Base-by-base conservation (phyloP, 2,797 vertebrate genomes). In the Pseudotriccus pelzelni region DNA sequence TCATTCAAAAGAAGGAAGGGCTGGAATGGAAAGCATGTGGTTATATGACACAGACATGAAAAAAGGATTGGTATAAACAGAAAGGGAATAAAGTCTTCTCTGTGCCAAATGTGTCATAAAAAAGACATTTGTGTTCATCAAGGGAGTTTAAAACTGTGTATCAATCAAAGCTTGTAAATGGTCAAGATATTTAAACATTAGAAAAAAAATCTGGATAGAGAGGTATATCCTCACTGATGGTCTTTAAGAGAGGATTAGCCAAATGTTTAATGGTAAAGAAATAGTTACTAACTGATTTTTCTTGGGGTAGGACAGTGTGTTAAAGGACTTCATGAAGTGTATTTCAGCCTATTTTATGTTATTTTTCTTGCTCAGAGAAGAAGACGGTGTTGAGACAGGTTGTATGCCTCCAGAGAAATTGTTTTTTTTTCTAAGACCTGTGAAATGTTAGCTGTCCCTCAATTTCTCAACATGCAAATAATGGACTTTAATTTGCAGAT, bases 401-500 rank as follows among this genome's bases (percentile, higher is more conserved):
- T 85, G 10, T 58, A 22, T n/a, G 3, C 25, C 91, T 94, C 44
- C 63, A 87, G 43, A 50, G 56, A 82, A 95, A 87, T 25, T 43
- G 81, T 62, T 8, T 91, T 93, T 96, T 53, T 83, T 83, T 84
- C 21, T 59, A 84, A 94, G 72, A 91, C 50, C 58, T 96, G 43
- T 93, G 81, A 95, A 96, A 68, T 74, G 13, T 59, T 52, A 24
- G 4, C 69, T 96, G 73, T 95, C 75, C 83, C 52, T 89, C 52
- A 50, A 2, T 90, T 87, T 84, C 66, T 96, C 25, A 69, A 67
- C 41, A 69, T 75, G 36, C 70, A 96, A 97, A 93, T 92, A 95
- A 95, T 34, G 58, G 59, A 89, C 93, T 96, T 96, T 93, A 96
- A 89, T 97, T 95, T 96, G 81, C 93, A 95, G 88, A 41, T 95